Evolutionary conservation across 2,888 invertebrate species (phyloP).

Genomic region (Leucophenga maculata): DNA sequence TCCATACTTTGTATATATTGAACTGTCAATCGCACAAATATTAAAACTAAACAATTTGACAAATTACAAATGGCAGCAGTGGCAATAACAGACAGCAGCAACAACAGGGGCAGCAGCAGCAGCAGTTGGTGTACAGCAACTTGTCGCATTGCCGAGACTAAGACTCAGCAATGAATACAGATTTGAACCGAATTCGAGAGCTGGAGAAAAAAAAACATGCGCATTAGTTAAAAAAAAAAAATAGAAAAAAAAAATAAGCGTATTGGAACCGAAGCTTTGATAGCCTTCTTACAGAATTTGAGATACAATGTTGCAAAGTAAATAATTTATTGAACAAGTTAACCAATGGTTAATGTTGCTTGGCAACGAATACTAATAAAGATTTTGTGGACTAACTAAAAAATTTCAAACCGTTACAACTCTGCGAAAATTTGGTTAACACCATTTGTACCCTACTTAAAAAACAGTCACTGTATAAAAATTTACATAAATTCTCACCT

Average conservation of each 20-base stretch:
- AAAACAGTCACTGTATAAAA: slow-evolving; percentile 29
- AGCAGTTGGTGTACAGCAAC: slow-evolving; percentile 10
- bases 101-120: not conserved
- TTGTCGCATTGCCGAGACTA: not conserved
- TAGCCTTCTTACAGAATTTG: not conserved
- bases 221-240: not conserved
- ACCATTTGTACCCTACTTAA: not conserved
- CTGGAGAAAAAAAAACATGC: not conserved
- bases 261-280: too few relatives aligned
- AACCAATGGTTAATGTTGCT: not conserved
- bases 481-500: slow-evolving; percentile 60
- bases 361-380: too few relatives aligned
- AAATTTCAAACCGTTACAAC: not conserved
- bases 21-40: slow-evolving; percentile 63
- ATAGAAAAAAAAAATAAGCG: not conserved
- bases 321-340: not conserved
- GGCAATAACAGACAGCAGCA: slow-evolving; percentile 28
- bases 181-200: not conserved
- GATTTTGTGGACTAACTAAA: too few relatives aligned
- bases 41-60: slow-evolving; percentile 69
- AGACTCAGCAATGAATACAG: not conserved
- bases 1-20: slow-evolving; percentile 36
- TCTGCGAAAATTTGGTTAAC: not conserved
- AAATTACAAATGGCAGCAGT: slow-evolving; percentile 60
- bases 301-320: not conserved